These are phyloP conservation scores for Drosophila helvetica DNA, from an alignment of 2,888 invertebrate species.

Conservation along the genomic window DNA sequence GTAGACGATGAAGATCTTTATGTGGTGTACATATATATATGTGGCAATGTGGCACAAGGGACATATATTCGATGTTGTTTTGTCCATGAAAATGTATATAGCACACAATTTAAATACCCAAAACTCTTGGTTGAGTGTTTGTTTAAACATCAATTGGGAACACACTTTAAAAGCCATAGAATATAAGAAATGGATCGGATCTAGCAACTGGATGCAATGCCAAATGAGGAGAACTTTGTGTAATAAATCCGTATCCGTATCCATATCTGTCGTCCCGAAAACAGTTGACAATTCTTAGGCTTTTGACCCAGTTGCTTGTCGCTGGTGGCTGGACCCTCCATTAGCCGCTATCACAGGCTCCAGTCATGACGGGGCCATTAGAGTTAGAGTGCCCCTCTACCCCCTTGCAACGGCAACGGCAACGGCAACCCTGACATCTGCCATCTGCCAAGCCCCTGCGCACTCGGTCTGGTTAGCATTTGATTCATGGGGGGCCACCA, in stretches of 20 bases:
- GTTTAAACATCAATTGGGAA: too few species aligned
- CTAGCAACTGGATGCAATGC: neutral
- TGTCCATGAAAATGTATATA: too few species aligned
- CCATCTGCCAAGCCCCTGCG: slow-evolving; percentile 75
- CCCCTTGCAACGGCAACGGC: slow-evolving; percentile 17
- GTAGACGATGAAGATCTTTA: too few species aligned
- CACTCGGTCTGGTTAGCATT: slow-evolving; percentile 56
- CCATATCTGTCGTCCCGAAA: neutral
- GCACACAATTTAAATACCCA: too few species aligned
- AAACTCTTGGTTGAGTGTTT: too few species aligned
- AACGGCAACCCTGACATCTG: slow-evolving; percentile 73
- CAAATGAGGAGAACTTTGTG: neutral
- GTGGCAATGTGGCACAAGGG: too few species aligned
- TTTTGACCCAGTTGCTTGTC: slow-evolving; percentile 17
- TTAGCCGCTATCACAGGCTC: slow-evolving; percentile 49
- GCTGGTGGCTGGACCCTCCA: slow-evolving; percentile 20
- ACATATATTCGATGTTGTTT: too few species aligned
- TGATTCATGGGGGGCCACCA: slow-evolving; percentile 58
- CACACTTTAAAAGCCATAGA: neutral
- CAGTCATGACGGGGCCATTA: slow-evolving; percentile 57
- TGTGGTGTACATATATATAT: too few species aligned
- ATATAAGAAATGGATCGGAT: neutral
- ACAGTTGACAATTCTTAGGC: slow-evolving; percentile 18
- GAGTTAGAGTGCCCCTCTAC: slow-evolving; percentile 57
- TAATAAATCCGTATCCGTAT: neutral